Percentiles rank a stretch among this genome's conserved stretches.
Evolutionary conservation across 2,113 vertebrate species (phyloP).

Genomic region (Rhegmatorhina hoffmannsi): DNA sequence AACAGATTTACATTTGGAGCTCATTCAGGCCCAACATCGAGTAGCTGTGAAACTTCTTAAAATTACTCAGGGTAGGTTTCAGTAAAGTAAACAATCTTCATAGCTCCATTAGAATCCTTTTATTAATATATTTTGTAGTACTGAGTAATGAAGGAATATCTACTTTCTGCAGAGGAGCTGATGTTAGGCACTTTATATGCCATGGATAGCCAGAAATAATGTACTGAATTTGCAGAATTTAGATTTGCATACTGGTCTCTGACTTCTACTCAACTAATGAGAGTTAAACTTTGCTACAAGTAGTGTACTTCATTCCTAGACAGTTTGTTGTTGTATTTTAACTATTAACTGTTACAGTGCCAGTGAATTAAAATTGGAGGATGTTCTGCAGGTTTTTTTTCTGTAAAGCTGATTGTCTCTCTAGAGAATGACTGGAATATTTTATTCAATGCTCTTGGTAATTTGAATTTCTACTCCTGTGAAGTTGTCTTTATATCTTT

Average conservation of each 20-base stretch:
- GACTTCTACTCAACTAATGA: neutral
- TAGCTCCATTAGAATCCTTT: neutral
- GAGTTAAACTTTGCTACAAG: neutral
- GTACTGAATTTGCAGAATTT: neutral
- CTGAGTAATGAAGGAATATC: neutral
- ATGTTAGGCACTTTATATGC: neutral
- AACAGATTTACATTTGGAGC: slow-evolving; percentile 87
- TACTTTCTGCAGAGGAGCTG: neutral
- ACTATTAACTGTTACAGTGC: neutral
- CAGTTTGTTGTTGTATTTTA: neutral
- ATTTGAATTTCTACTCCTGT: neutral
- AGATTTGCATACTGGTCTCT: neutral
- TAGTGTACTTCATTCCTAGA: neutral
- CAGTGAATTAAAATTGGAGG: neutral
- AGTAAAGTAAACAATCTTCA: neutral
- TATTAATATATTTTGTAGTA: neutral
- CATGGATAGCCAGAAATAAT: neutral
- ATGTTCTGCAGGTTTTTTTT: neutral
- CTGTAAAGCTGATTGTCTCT: neutral
- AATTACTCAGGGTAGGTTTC: slow-evolving; percentile 76
- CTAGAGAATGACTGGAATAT: neutral
- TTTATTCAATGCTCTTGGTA: neutral
- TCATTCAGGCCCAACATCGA: slow-evolving; percentile 84
- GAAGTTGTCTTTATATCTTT: neutral
- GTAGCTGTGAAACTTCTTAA: slow-evolving; percentile 82